Conservation (phyloP, 2,797 vertebrate genomes). For the Trichosurus vulpecula region DNA sequence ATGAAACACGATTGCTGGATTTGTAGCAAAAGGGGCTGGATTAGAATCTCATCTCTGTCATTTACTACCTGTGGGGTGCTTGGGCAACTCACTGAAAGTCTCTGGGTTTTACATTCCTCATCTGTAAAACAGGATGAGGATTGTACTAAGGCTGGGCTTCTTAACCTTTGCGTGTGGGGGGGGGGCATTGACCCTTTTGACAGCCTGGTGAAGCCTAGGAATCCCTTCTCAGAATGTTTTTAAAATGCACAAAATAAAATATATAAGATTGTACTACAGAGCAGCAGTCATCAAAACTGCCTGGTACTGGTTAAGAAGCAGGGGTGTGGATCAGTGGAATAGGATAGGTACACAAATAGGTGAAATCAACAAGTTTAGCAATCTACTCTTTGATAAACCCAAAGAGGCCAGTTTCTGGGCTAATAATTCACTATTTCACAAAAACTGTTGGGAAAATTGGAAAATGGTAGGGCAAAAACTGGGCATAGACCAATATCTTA, state of each 20-base stretch:
- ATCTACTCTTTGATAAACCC: too few species aligned
- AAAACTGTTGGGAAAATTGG: too few species aligned
- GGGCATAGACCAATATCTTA: too few species aligned
- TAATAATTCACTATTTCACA: too few species aligned
- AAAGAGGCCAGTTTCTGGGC: too few species aligned
- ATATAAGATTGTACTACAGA: too few species aligned
- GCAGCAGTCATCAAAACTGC: too few species aligned
- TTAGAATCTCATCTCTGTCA: conserved; percentile 38
- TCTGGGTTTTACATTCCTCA: background rate
- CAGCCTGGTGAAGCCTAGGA: background rate
- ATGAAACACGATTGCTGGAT: background rate
- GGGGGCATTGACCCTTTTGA: background rate
- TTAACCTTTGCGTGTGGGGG: background rate
- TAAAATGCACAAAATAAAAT: background rate
- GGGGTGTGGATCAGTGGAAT: too few species aligned
- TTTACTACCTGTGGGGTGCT: background rate
- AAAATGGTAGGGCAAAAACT: too few species aligned
- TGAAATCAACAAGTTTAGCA: too few species aligned
- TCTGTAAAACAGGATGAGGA: background rate
- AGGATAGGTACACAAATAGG: too few species aligned
- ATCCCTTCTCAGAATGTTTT: background rate
- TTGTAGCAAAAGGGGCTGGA: background rate
- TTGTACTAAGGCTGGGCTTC: background rate
- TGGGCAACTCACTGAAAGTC: background rate
- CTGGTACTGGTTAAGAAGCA: too few species aligned